These are phyloP conservation scores for Sebastes steindachneri DNA, from an alignment of 2,797 vertebrate genomes.

Conservation along the genomic window DNA sequence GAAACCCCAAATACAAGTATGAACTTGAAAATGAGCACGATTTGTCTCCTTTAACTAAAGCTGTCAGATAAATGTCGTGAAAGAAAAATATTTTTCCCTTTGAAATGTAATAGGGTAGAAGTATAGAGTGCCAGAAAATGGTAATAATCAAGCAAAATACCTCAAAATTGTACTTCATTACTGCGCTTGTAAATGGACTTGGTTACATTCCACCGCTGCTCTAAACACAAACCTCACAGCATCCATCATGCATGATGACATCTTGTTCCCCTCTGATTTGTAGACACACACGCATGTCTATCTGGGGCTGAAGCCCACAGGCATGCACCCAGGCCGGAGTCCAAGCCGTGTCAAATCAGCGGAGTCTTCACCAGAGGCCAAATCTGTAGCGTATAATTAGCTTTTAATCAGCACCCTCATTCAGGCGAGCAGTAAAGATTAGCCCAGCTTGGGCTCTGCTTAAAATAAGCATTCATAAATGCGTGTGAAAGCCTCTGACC, in stretches of 20 bases:
- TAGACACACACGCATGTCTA: slow-evolving; percentile 42
- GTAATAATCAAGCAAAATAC: background rate
- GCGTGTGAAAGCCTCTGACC: slow-evolving; percentile 79
- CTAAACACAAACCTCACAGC: slow-evolving; percentile 43
- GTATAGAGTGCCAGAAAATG: background rate
- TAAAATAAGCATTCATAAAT: slow-evolving; percentile 82
- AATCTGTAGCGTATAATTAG: slow-evolving; percentile 87
- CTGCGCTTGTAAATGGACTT: slow-evolving; percentile 5
- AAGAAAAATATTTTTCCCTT: background rate
- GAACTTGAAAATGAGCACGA: background rate
- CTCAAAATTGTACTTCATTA: background rate
- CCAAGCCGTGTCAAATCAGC: slow-evolving; percentile 77
- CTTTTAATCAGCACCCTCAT: slow-evolving; percentile 85
- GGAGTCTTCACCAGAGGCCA: slow-evolving; percentile 80
- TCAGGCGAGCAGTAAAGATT: slow-evolving; percentile 79
- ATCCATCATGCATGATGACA: slow-evolving; percentile 37
- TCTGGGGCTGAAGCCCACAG: slow-evolving; percentile 64
- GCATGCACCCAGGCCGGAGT: slow-evolving; percentile 60
- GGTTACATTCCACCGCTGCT: background rate
- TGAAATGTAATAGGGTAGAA: background rate
- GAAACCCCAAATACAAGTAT: background rate
- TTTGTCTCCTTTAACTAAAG: background rate
- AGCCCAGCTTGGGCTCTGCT: slow-evolving; percentile 74
- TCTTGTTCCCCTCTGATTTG: slow-evolving; percentile 46
- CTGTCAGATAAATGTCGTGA: background rate